A percentile compares a stretch with the other conserved stretches of the same genome.
Evolutionary conservation across 2,888 invertebrate species (phyloP).

Genomic region (Mesorhabditis spiculigera): DNA sequence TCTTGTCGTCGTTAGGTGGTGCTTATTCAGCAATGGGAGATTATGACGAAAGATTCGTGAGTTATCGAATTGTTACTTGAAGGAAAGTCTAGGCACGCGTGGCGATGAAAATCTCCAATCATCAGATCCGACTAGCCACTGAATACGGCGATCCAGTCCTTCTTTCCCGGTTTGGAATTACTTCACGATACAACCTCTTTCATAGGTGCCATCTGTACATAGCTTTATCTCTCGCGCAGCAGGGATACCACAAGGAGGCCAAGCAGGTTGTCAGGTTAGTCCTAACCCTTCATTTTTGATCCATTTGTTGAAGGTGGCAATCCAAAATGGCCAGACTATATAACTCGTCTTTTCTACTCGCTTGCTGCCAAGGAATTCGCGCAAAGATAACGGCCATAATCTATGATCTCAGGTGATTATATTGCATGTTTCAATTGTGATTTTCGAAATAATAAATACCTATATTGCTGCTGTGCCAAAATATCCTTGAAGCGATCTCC

Average conservation of each 20-base stretch:
- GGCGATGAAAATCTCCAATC: constrained; percentile 69
- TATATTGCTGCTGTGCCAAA: constrained; percentile 30
- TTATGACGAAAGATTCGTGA: constrained; percentile 63
- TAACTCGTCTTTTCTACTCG: not conserved
- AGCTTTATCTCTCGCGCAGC: constrained; percentile 82
- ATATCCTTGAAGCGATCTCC: constrained; percentile 48
- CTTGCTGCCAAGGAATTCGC: not conserved
- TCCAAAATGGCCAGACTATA: not conserved
- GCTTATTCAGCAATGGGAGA: constrained; percentile 93
- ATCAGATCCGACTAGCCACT: constrained; percentile 78
- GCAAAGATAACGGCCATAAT: not conserved
- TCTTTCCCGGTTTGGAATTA: constrained; percentile 65
- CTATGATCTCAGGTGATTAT: no score
- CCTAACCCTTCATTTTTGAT: not conserved
- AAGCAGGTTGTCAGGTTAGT: constrained; percentile 24
- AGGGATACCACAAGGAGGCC: constrained; percentile 66
- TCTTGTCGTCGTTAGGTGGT: constrained; percentile 92
- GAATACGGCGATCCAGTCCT: constrained; percentile 78
- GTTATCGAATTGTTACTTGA: constrained; percentile 8
- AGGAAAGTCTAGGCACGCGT: constrained; percentile 71
- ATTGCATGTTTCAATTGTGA: not conserved
- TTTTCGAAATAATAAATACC: constrained; percentile 10
- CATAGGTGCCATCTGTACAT: constrained; percentile 77
- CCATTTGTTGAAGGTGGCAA: not conserved
- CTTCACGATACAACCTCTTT: not conserved